Evolutionary conservation across 1,140 invertebrate genomes (phyloP).

Genomic region (Drosophila bocki): DNA sequence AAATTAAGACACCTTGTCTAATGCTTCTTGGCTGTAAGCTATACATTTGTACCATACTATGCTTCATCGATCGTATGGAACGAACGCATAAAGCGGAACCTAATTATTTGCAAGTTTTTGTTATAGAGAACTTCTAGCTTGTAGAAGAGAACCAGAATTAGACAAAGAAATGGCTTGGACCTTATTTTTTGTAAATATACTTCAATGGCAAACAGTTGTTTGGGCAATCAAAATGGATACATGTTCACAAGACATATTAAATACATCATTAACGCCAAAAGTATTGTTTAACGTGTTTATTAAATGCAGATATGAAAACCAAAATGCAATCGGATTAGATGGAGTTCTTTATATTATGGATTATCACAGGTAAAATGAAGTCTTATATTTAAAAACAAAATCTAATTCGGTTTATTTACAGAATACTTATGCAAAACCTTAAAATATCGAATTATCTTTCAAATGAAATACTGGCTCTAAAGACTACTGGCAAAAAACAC

Average conservation of each 20-base stretch:
- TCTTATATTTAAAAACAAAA: too few relatives aligned
- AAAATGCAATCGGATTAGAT: neutral
- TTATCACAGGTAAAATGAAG: conserved; percentile 16
- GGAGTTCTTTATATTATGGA: conserved; percentile 5
- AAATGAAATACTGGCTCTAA: neutral
- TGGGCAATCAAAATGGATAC: neutral
- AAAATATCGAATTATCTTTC: conserved; percentile 4
- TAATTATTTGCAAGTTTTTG: neutral
- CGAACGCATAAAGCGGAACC: neutral
- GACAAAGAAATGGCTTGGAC: neutral
- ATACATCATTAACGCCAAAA: conserved; percentile 17
- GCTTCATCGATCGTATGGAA: conserved; percentile 5
- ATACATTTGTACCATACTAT: neutral
- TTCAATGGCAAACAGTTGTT: neutral
- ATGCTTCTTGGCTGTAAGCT: neutral
- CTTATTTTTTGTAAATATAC: neutral
- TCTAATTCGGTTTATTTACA: neutral
- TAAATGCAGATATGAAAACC: neutral
- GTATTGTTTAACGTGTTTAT: conserved; percentile 11
- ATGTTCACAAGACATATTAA: conserved; percentile 14
- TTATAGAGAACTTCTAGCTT: neutral
- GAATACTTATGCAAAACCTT: conserved; percentile 3
- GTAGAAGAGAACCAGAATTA: neutral
- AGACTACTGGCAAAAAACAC: neutral
- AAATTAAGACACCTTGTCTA: too few relatives aligned